Base-by-base conservation (phyloP, 2,797 vertebrate genomes). In the Melanotaenia parkinsoni region DNA sequence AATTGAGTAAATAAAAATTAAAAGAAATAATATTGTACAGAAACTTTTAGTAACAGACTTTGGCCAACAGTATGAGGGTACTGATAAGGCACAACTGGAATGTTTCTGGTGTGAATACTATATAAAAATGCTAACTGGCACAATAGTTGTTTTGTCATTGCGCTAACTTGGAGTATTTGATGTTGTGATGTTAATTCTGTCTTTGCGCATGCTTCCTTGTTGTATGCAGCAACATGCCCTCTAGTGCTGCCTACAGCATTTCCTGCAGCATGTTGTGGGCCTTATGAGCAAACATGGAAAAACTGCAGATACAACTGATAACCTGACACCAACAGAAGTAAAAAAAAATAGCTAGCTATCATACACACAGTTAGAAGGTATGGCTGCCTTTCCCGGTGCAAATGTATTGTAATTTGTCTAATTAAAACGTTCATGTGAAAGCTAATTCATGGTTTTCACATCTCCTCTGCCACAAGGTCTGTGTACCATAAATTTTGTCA, bases 191-290 rank as follows among this genome's bases (percentile, higher is more conserved):
- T 33, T 33, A 33, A 38, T 38, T 38, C n/a, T 50, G 3, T 57
- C 5, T 56, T 47, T 59, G n/a, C 54, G 45, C 62, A 33, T 47
- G 33, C 18, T 47, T 62, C 38, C 66, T 47, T 24, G 20, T 11
- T 51, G 47, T 43, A 70, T 72, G 71, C 65, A 60, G 37, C 47
- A 50, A 10, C 22, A 63, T 69, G 40, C 32, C 51, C 37, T 40
- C 24, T 58, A 37, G 47, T 53, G 73, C 70, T 16, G 65, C 83
- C 84, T 79, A 45, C 43, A 86, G 84, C 70, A 20, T 72, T 66
- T 76, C 78, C 74, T 80, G 76, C 76, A 74, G 72, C 59, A 26
- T 45, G 57, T 61, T 70, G 58, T 13, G 8, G 65, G 69, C 62
- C 56, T 75, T 59, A 38, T 38, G 69, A 76, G 60, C 59, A 70